phyloP scores from a whole-genome alignment of 1,140 invertebrate genomes.

The Lutraria rhynchaena region DNA sequence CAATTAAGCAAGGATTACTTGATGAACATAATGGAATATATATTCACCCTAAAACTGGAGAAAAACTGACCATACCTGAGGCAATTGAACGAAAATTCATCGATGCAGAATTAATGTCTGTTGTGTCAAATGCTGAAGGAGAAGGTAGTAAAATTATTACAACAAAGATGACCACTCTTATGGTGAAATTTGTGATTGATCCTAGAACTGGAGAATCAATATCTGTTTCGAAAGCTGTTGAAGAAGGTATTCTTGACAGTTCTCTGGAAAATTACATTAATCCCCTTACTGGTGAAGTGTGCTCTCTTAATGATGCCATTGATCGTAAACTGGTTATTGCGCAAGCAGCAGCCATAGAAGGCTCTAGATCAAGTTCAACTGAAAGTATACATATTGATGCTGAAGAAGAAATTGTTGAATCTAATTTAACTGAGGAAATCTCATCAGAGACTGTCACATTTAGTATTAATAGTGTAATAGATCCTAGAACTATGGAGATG shows the following conservation, averaged over 20 bases:
- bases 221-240: constrained; percentile 92
- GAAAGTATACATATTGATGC: constrained; percentile 79
- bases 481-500: constrained; percentile 91
- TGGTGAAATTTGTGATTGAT: constrained; percentile 91
- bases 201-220: constrained; percentile 90
- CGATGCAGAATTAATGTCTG: constrained; percentile 88
- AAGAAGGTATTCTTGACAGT: constrained; percentile 92
- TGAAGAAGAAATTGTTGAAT: constrained; percentile 75
- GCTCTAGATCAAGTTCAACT: constrained; percentile 63
- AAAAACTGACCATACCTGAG: constrained; percentile 90
- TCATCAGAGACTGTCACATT: constrained; percentile 80
- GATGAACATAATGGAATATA: constrained; percentile 91
- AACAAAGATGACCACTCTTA: constrained; percentile 91
- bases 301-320: constrained; percentile 81
- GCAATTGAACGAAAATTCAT: constrained; percentile 86
- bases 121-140: constrained; percentile 73
- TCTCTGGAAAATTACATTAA: constrained; percentile 87
- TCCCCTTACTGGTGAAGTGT: constrained; percentile 90
- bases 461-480: constrained; percentile 87
- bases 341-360: constrained; percentile 71
- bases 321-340: constrained; percentile 76
- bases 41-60: constrained; percentile 89
- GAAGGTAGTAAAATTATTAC: constrained; percentile 83
- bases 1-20: constrained; percentile 90
- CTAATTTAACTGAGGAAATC: constrained; percentile 78